Conservation (phyloP, 2,888 invertebrate species). For the Norana najaformis region DNA sequence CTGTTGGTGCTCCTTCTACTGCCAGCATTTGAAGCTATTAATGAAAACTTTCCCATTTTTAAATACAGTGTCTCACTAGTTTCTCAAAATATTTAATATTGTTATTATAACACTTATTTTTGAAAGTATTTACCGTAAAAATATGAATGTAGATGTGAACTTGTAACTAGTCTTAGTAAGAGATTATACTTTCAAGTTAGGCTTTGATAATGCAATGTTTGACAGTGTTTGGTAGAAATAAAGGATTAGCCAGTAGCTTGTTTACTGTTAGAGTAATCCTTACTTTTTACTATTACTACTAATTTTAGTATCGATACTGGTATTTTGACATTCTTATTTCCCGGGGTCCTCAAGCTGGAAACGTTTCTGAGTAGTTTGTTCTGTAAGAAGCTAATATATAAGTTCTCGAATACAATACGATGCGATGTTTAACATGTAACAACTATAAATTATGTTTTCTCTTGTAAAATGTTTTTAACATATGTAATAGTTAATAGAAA, state of each 20-base stretch:
- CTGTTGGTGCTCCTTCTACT: not conserved
- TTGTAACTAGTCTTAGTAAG: not conserved
- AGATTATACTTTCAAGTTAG: not conserved
- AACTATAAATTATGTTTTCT: not conserved
- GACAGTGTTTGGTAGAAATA: not conserved
- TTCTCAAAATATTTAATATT: not conserved
- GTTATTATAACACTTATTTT: not conserved
- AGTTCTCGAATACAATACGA: no score
- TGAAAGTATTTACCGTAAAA: not conserved
- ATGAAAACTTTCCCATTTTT: not conserved
- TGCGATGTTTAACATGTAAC: no score
- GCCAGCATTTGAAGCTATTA: not conserved
- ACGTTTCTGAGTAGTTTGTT: no score
- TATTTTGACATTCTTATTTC: no score
- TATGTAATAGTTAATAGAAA: not conserved
- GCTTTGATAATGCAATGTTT: not conserved
- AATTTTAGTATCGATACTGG: not conserved
- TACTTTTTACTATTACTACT: conserved; percentile 13
- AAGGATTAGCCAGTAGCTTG: not conserved
- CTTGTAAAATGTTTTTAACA: not conserved
- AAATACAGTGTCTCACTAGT: no score
- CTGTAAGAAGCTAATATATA: no score
- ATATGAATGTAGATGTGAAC: not conserved
- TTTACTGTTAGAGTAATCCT: not conserved
- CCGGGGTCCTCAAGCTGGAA: no score